These are phyloP conservation scores for Boloria euphrosyne DNA, from an alignment of 2,888 invertebrate species.

Conservation along the genomic window DNA sequence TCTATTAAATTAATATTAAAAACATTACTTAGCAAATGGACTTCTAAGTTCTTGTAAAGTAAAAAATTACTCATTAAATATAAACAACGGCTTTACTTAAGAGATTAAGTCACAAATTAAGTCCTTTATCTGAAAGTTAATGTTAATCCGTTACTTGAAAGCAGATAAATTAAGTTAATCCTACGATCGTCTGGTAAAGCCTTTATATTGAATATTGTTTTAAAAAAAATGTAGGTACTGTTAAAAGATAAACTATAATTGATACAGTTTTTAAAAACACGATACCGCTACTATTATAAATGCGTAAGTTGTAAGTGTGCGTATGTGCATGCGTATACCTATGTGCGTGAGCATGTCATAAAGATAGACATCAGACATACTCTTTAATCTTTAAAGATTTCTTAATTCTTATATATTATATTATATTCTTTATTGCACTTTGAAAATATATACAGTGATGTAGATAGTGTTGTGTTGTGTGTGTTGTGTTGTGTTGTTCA, in stretches of 20 bases:
- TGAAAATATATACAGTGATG: no score
- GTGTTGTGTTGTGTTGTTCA: no score
- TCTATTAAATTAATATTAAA: neutral
- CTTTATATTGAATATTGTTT: constrained; percentile 6
- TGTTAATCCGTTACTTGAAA: constrained; percentile 15
- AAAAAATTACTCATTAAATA: constrained; percentile 1
- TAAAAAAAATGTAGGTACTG: neutral
- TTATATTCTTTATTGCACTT: no score
- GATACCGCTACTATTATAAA: no score
- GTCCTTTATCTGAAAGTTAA: constrained; percentile 21
- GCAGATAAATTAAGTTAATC: constrained; percentile 15
- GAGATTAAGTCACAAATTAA: constrained; percentile 24
- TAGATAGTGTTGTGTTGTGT: no score
- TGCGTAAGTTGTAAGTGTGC: no score
- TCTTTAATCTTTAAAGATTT: no score
- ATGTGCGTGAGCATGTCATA: no score
- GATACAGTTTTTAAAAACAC: no score
- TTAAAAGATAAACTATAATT: neutral
- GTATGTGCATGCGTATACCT: no score
- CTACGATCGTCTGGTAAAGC: constrained; percentile 9
- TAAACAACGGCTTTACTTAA: constrained; percentile 11
- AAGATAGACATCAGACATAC: no score
- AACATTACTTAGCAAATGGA: neutral
- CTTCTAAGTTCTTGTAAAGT: neutral
- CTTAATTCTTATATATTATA: no score